Evolutionary conservation across 2,888 invertebrate genomes (phyloP), one percentile per base, ranked within the genome.

Genomic region (Timema cristinae): DNA sequence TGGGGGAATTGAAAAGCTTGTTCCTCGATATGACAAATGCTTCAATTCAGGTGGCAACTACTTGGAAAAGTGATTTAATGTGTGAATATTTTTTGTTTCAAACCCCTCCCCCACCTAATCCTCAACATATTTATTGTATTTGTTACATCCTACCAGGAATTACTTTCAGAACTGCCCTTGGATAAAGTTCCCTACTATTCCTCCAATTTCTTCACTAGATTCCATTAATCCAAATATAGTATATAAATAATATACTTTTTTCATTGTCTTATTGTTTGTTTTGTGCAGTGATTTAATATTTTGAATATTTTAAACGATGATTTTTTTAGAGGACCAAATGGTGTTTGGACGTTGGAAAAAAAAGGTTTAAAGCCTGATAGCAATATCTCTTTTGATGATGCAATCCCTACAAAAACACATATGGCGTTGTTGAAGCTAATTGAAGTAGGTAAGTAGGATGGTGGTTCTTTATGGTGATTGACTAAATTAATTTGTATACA

Each of bases 311-410:
- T n/a, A n/a, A n/a, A n/a, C n/a, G n/a, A n/a, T n/a, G n/a, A n/a
- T n/a, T 76, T 75, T 81, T 81, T 73, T 81, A 92, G 95, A 77
- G 95, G 96, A 2, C 95, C 95, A 7, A 94, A 93, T 81, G 96
- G 96, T 69, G 97, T 98, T 0, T 98, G 98, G 98, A 98, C 98
- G 0, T 83, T 98, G 76, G 97, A 98, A 81, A 89, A 91, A 80
- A 88, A 92, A 83, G 97, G 97, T 70, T 86, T 92, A 79, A 93
- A 91, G 79, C 96, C 97, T 0, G 85, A 88, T 70, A 89, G 91
- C 52, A 91, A 92, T 82, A 87, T 94, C 70, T 94, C 96, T 9
- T 98, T 98, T 83, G 89, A 93, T 77, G 91, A 94, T 77, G 98
- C 98, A 0, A 82, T 86, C 72, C 98, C 99, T 7, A 97, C 98